phyloP scores from a whole-genome alignment of 92 coral and sea anemone genomes.

The Muricea muricata region DNA sequence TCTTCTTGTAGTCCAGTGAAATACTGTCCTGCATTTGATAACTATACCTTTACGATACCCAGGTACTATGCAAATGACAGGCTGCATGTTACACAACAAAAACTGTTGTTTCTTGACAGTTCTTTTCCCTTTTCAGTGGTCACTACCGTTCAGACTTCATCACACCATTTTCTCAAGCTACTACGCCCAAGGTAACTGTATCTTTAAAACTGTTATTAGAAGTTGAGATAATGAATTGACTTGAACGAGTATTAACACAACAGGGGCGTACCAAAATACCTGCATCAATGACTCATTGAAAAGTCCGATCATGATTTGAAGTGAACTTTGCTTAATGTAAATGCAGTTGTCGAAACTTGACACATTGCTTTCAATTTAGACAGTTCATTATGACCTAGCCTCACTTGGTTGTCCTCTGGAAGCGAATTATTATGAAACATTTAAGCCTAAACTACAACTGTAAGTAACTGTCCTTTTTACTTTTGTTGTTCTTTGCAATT shows the following conservation, averaged over 20 bases:
- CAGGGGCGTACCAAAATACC: no score
- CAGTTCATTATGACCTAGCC: constrained; percentile 66
- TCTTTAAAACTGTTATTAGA: background rate
- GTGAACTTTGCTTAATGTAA: no score
- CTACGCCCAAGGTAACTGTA: background rate
- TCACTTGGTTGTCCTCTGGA: constrained; percentile 79
- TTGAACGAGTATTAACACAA: no score
- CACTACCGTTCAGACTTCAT: background rate
- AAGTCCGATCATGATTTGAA: no score
- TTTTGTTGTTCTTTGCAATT: background rate
- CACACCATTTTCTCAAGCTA: background rate
- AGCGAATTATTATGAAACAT: constrained; percentile 57
- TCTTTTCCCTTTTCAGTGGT: constrained; percentile 4
- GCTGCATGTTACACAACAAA: no score
- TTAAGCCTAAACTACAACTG: constrained; percentile 79
- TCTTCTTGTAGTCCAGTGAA: constrained; percentile 29
- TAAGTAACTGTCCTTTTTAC: constrained; percentile 52
- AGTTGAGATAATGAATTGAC: no score
- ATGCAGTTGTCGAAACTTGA: no score
- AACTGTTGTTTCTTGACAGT: no score
- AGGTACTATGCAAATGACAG: constrained; percentile 29
- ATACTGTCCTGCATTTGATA: constrained; percentile 41
- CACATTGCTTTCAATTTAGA: constrained; percentile 55
- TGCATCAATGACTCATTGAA: no score
- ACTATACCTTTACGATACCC: constrained; percentile 54